Conservation (phyloP, 2,888 invertebrate genomes). For the Ectropis crepuscularia region DNA sequence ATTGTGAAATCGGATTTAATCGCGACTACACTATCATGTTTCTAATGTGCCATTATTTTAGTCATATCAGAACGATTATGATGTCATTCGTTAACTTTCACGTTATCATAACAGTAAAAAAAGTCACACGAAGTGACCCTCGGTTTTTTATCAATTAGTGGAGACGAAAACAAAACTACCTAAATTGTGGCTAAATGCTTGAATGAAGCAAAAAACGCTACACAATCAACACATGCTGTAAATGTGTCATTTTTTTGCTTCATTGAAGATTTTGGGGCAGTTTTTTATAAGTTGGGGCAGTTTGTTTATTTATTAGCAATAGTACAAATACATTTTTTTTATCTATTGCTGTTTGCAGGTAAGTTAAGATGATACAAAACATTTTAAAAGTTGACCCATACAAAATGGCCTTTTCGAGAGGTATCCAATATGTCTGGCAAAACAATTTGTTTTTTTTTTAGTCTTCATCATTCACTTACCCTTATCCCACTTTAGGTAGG, state of each 20-base stretch:
- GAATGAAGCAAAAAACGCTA: slow-evolving; percentile 55
- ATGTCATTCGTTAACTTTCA: slow-evolving; percentile 8
- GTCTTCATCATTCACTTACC: too few species aligned
- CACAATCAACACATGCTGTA: slow-evolving; percentile 53
- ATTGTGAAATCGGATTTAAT: too few species aligned
- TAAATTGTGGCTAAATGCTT: slow-evolving; percentile 39
- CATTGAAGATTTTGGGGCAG: background rate
- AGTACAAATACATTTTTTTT: too few species aligned
- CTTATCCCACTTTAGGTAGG: too few species aligned
- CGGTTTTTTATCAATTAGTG: slow-evolving; percentile 53
- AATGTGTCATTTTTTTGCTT: slow-evolving; percentile 63
- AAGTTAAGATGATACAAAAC: too few species aligned
- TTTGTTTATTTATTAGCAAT: slow-evolving; percentile 15
- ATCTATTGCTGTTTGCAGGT: too few species aligned
- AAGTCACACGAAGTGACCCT: slow-evolving; percentile 19
- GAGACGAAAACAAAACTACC: slow-evolving; percentile 47
- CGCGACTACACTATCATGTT: too few species aligned
- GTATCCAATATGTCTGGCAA: too few species aligned
- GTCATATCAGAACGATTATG: background rate
- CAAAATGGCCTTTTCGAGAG: too few species aligned
- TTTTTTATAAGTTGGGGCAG: slow-evolving; percentile 53
- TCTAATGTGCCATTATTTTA: too few species aligned
- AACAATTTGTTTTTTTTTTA: too few species aligned
- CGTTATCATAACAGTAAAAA: slow-evolving; percentile 15
- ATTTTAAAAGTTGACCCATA: too few species aligned